Base-by-base conservation (phyloP, 37 sponge, comb jelly and placozoan species). In the Theonella swinhoei region DNA sequence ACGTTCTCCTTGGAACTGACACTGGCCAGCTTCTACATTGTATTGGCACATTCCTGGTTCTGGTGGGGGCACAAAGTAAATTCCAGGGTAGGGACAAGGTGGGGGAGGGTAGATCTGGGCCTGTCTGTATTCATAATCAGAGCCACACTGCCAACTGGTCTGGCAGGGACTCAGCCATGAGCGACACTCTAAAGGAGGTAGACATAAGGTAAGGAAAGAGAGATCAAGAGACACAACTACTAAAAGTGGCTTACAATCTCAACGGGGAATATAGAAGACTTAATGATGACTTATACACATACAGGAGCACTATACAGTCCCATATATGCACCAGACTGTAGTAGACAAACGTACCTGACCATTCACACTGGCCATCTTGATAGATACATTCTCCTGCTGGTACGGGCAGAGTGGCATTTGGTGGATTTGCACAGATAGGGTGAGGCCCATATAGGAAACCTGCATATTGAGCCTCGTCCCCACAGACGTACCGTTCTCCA, bases 311-410 rank as follows among this genome's bases (percentile, higher is more conserved):
- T n/a, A n/a, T n/a, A n/a, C n/a, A n/a, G n/a, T n/a, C n/a, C n/a
- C n/a, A n/a, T n/a, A n/a, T n/a, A n/a, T n/a, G n/a, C n/a, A n/a
- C n/a, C n/a, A n/a, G n/a, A n/a, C n/a, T n/a, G n/a, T n/a, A n/a
- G n/a, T n/a, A n/a, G n/a, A n/a, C n/a, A n/a, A n/a, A n/a, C 81
- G 60, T 58, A 81, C 81, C 30, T 35, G 71, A 70, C 81, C 81
- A 81, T 2, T 0, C 34, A n/a, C 81, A 81, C 39, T 70, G 72
- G 26, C 43, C 54, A 59, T 81, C 41, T 2, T 58, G 22, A 24
- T 42, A 3, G 0, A 35, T 4, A 70, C 81, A 81, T 25, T 71
- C 62, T 26, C 81, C 81, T 11, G 81, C 70, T 7, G 62, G 71
- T 0, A 36, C 30, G 0, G 72, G 81, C 3, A 4, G 33, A 47